phyloP scores from a whole-genome alignment of 2,888 invertebrate genomes.

The Busseola fusca region DNA sequence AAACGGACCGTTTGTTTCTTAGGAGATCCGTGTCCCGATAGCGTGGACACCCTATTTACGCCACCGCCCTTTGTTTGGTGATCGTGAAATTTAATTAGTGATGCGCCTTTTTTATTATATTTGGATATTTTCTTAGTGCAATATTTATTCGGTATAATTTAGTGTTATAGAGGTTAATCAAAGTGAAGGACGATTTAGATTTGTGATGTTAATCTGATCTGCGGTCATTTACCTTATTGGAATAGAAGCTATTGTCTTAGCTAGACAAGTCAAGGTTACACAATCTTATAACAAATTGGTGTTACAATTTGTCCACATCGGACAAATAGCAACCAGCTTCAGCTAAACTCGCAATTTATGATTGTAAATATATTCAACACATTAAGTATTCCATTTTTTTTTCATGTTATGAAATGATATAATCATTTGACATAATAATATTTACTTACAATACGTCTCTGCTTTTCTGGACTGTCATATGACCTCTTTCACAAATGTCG shows the following conservation, averaged over 20 bases:
- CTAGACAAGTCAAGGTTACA: not conserved
- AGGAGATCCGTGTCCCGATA: constrained; percentile 60
- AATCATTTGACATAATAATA: too few relatives aligned
- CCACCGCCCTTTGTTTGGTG: constrained; percentile 55
- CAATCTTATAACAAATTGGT: not conserved
- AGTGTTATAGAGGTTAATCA: not conserved
- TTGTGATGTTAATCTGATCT: constrained; percentile 14
- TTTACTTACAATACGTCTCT: too few relatives aligned
- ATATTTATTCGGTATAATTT: constrained; percentile 22
- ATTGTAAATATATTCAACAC: too few relatives aligned
- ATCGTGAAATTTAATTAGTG: constrained; percentile 52
- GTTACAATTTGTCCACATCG: too few relatives aligned
- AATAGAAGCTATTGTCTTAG: constrained; percentile 1
- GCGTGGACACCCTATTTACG: constrained; percentile 61
- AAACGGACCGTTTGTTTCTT: constrained; percentile 65
- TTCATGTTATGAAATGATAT: too few relatives aligned
- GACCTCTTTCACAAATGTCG: too few relatives aligned
- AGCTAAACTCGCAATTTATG: constrained; percentile 6
- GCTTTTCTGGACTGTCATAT: too few relatives aligned
- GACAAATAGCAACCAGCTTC: not conserved
- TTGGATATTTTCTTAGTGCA: constrained; percentile 19
- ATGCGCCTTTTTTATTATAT: constrained; percentile 30
- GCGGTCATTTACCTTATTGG: constrained; percentile 20
- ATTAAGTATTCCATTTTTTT: too few relatives aligned
- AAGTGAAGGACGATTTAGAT: constrained; percentile 9